Evolutionary conservation across 2,113 vertebrate genomes (phyloP).

Genomic region (Pimephales promelas): DNA sequence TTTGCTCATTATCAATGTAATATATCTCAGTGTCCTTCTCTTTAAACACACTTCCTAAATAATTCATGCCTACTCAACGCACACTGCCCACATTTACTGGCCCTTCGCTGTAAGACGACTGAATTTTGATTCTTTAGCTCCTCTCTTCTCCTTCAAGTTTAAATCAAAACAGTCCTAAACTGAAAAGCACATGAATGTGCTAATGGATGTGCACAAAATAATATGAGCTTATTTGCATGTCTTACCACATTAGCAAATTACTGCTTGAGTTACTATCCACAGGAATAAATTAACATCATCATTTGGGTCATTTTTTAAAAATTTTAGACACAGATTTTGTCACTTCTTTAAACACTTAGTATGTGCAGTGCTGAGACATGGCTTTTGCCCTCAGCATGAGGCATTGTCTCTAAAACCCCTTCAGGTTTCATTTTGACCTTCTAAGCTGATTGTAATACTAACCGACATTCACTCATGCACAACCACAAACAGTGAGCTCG

Average conservation of each 20-base stretch:
- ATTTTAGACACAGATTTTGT: not conserved
- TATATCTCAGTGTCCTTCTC: slow-evolving; percentile 10
- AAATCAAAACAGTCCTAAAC: not conserved
- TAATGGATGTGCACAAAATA: not conserved
- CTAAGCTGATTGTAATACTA: not conserved
- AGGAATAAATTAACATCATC: slow-evolving; percentile 25
- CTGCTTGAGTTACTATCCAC: slow-evolving; percentile 28
- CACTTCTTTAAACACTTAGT: not conserved
- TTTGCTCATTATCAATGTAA: slow-evolving; percentile 29
- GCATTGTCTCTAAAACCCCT: not conserved
- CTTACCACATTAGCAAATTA: slow-evolving; percentile 8
- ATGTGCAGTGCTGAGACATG: not conserved
- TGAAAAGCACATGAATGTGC: not conserved
- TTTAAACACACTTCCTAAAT: slow-evolving; percentile 12
- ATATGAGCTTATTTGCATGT: slow-evolving; percentile 21
- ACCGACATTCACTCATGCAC: not conserved
- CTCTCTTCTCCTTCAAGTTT: not conserved
- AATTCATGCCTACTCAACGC: not conserved
- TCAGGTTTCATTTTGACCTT: slow-evolving; percentile 3
- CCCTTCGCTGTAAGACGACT: not conserved
- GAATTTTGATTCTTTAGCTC: not conserved
- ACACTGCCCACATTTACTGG: not conserved
- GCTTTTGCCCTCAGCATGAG: not conserved
- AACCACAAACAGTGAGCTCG: not conserved
- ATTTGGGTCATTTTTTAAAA: not conserved